Evolutionary conservation across 2,888 invertebrate genomes (phyloP), one percentile per base, ranked within the genome.

Genomic region (Pheosia gnoma): DNA sequence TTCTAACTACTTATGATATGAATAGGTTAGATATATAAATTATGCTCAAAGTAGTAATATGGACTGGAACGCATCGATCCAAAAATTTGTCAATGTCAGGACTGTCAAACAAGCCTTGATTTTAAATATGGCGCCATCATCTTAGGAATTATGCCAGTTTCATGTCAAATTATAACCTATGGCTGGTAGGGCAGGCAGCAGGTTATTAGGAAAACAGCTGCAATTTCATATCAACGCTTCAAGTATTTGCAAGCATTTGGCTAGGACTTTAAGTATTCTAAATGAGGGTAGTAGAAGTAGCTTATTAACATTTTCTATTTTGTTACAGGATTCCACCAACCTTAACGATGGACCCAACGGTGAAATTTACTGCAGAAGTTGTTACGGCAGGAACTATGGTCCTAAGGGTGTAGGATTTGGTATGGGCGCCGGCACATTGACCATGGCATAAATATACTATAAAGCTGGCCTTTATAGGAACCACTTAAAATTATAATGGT

Each of bases 331-430:
- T 92, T 98, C 98, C 76, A 98, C 98, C 82, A 98, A 97, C 85
- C 94, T 97, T 78, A 97, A 97, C 85, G 98, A 98, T 83, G 98
- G 97, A 73, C 98, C 98, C 67, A 97, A 98, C 87, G 97, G 97
- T 61, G 98, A 98, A 86, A 97, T 99, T 85, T 99, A 98, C 94
- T 99, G 98, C 94, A 95, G 97, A 86, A 95, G 97, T 74, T 98
- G 98, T 91, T 98, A 98, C 89, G 97, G 96, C 76, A 95, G 97
- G 82, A 96, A 97, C 90, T 98, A 95, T 85, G 98, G 98, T 61
- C 97, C 98, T 51, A 97, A 96, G 86, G 98, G 98, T 75, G 97
- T 97, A 81, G 98, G 98, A 72, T 98, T 96, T 85, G 98, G 98
- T 75, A 94, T 98, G 94, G 98, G 98, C 80, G 98, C 98, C 87